phyloP scores from a whole-genome alignment of 1,140 invertebrate species.

The Potamilus streckersoni region DNA sequence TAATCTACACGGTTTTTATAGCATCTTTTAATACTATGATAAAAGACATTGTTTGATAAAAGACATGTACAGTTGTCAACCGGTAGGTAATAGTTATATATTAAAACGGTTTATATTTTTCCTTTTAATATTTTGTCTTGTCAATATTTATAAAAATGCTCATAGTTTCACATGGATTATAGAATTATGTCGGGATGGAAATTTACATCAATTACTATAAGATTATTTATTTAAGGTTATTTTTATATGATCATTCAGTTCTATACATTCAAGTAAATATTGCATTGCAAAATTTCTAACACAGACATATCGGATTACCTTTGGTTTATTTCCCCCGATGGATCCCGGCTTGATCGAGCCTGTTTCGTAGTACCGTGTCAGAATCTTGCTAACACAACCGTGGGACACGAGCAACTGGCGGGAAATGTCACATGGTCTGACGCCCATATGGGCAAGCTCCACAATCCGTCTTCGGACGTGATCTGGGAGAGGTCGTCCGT shows the following conservation, averaged over 20 bases:
- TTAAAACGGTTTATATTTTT: not conserved
- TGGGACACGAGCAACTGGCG: conserved; percentile 92
- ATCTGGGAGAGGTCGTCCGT: conserved; percentile 95
- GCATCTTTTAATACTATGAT: not conserved
- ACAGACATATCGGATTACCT: conserved; percentile 64
- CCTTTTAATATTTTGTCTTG: not conserved
- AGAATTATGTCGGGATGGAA: not conserved
- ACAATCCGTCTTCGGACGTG: conserved; percentile 95
- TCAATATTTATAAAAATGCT: not conserved
- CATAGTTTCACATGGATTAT: not conserved
- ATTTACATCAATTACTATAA: not conserved
- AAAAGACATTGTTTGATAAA: conserved; percentile 2
- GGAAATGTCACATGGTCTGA: conserved; percentile 95
- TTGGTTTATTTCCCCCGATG: conserved; percentile 99
- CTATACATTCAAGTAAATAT: not conserved
- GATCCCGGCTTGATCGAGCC: conserved; percentile 96
- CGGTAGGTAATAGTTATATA: not conserved
- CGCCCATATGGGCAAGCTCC: conserved; percentile 92
- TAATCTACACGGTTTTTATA: not conserved
- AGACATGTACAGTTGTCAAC: not conserved
- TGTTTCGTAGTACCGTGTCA: conserved; percentile 94
- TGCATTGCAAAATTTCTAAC: not conserved
- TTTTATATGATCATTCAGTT: not conserved
- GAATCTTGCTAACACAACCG: conserved; percentile 97
- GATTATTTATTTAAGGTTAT: not conserved